Conservation (phyloP, 2,113 vertebrate genomes). For the Pelodiscus sinensis region DNA sequence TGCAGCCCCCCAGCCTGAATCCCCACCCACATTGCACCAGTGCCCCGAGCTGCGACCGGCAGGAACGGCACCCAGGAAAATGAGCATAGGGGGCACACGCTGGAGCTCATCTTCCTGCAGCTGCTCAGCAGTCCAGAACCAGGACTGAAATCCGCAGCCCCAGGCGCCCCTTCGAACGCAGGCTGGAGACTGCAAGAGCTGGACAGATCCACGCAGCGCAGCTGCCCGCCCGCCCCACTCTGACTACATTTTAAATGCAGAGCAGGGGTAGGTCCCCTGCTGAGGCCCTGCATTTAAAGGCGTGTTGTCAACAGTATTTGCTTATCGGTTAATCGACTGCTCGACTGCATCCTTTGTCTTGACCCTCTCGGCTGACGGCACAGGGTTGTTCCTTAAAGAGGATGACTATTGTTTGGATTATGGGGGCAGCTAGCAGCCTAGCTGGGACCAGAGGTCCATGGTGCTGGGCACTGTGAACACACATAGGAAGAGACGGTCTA, state of each 20-base stretch:
- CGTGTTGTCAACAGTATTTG: too few relatives aligned
- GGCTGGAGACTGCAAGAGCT: neutral
- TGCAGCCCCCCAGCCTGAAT: neutral
- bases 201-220: neutral
- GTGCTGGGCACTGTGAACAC: neutral
- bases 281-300: too few relatives aligned
- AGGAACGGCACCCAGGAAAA: neutral
- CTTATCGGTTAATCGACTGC: too few relatives aligned
- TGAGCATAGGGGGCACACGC: neutral
- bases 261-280: too few relatives aligned
- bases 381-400: neutral
- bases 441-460: neutral
- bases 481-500: neutral
- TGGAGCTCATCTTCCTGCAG: neutral
- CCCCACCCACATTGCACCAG: neutral
- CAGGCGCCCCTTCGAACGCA: neutral
- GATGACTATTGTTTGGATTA: neutral
- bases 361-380: neutral
- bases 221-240: too few relatives aligned
- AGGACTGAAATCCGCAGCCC: neutral
- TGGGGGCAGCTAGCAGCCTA: neutral
- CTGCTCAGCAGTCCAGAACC: neutral
- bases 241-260: too few relatives aligned
- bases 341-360: neutral
- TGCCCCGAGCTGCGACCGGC: neutral